phyloP scores from a whole-genome alignment of 2,888 invertebrate genomes.

The Saturnia japonica region DNA sequence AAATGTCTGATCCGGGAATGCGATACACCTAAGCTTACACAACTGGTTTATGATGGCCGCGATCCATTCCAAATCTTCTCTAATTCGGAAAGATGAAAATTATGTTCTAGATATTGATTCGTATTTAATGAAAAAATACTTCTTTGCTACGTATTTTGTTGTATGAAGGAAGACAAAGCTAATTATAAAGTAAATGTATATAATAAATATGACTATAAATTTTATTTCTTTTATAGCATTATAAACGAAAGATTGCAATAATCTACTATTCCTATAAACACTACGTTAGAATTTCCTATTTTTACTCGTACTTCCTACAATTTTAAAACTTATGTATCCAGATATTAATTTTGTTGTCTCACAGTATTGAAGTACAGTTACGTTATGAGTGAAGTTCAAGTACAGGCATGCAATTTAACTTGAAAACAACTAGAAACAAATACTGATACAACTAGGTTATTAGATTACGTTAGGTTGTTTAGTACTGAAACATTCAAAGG shows the following conservation, averaged over 20 bases:
- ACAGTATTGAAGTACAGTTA: background rate
- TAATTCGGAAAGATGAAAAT: too few relatives aligned
- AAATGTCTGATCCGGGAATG: too few relatives aligned
- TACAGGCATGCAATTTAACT: background rate
- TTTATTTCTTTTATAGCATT: background rate
- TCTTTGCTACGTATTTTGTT: too few relatives aligned
- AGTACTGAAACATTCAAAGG: background rate
- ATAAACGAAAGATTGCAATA: background rate
- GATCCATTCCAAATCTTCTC: too few relatives aligned
- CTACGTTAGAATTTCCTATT: background rate
- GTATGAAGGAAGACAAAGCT: too few relatives aligned
- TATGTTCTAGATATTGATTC: too few relatives aligned
- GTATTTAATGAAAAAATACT: too few relatives aligned
- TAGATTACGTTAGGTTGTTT: background rate
- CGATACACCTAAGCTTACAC: too few relatives aligned
- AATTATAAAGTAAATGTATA: too few relatives aligned
- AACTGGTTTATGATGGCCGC: too few relatives aligned
- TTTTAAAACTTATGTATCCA: background rate
- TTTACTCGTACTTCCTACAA: background rate
- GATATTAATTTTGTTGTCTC: background rate
- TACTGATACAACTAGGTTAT: background rate
- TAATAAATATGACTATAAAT: background rate
- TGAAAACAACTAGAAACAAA: background rate
- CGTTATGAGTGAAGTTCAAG: conserved; percentile 4
- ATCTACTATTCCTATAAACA: background rate